Evolutionary conservation across 2,113 vertebrate species (phyloP).

Genomic region (Columba janthina): DNA sequence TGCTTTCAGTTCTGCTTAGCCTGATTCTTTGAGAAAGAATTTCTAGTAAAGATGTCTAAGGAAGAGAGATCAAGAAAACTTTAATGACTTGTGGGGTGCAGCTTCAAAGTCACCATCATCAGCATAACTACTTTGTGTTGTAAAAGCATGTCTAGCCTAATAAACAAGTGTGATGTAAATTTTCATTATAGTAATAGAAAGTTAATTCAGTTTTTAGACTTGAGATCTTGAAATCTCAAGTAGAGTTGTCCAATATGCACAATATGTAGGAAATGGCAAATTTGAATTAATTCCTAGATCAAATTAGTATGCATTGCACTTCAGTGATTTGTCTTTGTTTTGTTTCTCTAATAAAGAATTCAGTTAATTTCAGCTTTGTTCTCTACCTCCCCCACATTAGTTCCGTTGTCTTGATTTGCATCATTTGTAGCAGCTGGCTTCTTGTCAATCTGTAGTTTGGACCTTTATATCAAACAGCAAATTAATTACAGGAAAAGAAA

Average conservation of each 20-base stretch:
- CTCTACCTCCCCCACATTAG: slow-evolving; percentile 12
- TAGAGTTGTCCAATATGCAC: not conserved
- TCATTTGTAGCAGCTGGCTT: slow-evolving; percentile 72
- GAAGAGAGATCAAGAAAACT: not conserved
- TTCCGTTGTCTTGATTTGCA: slow-evolving; percentile 70
- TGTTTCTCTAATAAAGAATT: slow-evolving; percentile 66
- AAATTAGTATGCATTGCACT: slow-evolving; percentile 70
- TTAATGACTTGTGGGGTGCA: not conserved
- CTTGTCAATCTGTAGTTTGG: slow-evolving; percentile 73
- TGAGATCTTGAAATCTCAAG: slow-evolving; percentile 4
- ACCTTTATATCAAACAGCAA: slow-evolving; percentile 72
- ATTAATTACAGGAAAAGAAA: slow-evolving; percentile 75
- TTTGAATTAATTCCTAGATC: slow-evolving; percentile 59
- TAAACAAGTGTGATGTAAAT: slow-evolving; percentile 5
- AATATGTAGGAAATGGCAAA: slow-evolving; percentile 11
- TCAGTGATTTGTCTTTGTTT: slow-evolving; percentile 46
- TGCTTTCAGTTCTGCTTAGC: not conserved
- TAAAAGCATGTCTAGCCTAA: slow-evolving; percentile 18
- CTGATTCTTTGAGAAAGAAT: not conserved
- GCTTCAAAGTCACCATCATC: not conserved
- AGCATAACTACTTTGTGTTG: not conserved
- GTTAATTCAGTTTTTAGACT: not conserved
- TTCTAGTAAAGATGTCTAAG: not conserved
- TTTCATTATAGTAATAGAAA: not conserved
- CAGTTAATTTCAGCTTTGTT: slow-evolving; percentile 60